Base-by-base conservation (phyloP, 1,140 invertebrate genomes). In the Atta texana region DNA sequence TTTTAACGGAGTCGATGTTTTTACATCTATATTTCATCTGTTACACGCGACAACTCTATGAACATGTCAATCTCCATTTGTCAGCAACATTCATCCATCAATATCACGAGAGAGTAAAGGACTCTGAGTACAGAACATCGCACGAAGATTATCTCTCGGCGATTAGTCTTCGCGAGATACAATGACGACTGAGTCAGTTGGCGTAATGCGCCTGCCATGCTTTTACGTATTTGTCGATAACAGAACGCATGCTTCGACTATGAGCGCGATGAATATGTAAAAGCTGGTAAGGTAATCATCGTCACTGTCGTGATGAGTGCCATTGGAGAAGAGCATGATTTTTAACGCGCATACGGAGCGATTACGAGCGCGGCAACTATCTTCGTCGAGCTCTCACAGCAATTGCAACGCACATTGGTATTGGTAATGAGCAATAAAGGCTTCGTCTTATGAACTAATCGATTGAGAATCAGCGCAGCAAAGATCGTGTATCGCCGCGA, bases 371-470 rank as follows among this genome's bases (percentile, higher is more conserved):
- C 64, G 34, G 49, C 63, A 49, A 39, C 74, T 39, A 53, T 64
- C 31, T 53, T 53, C 57, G 21, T 28, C 59, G 61, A 68, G n/a
- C 61, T 55, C 75, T 80, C 66, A 24, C 69, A 39, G 21, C 24
- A 18, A 44, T 44, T 55, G 51, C 51, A 10, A 16, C 7, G 63
- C 10, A 31, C 64, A 51, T 39, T 16, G 61, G n/a, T 64, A 34
- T 31, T 57, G 63, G 16, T 88, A 88, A 88, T 71, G 63, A 85
- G 59, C 76, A 78, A 82, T 63, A 88, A 82, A 68, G 39, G 64
- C 64, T 90, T 86, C 85, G 71, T 51, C 63, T 66, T 68, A 44
- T 86, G 81, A 90, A 88, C 81, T 90, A 90, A 90, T 90, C 82
- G 89, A 86, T 88, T 63, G 82, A 61, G 87, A 90, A 90, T 86